A percentile compares a stretch with the other conserved stretches of the same genome.
Conservation (phyloP, 1,140 invertebrate species). For the Trinorchestia longiramus region DNA sequence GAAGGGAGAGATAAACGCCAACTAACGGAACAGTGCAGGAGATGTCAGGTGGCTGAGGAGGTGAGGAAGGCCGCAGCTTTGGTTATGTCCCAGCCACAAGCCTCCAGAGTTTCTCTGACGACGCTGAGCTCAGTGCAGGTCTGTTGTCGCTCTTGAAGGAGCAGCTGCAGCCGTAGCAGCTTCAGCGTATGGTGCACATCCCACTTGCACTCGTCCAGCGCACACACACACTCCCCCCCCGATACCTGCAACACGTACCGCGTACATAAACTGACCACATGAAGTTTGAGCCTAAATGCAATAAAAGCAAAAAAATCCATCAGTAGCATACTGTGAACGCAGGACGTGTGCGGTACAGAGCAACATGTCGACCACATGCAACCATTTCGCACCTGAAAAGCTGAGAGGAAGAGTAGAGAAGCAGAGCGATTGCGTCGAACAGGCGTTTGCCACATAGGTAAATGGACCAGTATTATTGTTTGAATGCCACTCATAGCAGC, state of each 20-base stretch:
- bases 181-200: conserved; percentile 77
- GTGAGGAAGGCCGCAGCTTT: conserved; percentile 63
- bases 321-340: too few relatives aligned
- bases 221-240: conserved; percentile 82
- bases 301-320: too few relatives aligned
- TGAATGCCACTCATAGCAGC: too few relatives aligned
- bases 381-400: not conserved
- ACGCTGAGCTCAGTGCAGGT: conserved; percentile 48
- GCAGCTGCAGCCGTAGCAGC: conserved; percentile 61
- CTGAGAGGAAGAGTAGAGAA: not conserved
- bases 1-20: not conserved
- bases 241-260: conserved; percentile 75
- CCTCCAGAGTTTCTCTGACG: conserved; percentile 60
- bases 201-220: conserved; percentile 87
- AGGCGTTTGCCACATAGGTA: too few relatives aligned
- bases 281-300: not conserved
- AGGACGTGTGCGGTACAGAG: too few relatives aligned
- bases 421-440: not conserved
- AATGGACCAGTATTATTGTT: too few relatives aligned
- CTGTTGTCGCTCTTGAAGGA: conserved; percentile 56
- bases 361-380: too few relatives aligned
- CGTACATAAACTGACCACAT: not conserved
- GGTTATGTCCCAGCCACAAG: conserved; percentile 65
- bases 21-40: not conserved
- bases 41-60: not conserved